Conservation (phyloP, 1,140 invertebrate genomes). For the Pachyrhynchus sulphureomaculatus region DNA sequence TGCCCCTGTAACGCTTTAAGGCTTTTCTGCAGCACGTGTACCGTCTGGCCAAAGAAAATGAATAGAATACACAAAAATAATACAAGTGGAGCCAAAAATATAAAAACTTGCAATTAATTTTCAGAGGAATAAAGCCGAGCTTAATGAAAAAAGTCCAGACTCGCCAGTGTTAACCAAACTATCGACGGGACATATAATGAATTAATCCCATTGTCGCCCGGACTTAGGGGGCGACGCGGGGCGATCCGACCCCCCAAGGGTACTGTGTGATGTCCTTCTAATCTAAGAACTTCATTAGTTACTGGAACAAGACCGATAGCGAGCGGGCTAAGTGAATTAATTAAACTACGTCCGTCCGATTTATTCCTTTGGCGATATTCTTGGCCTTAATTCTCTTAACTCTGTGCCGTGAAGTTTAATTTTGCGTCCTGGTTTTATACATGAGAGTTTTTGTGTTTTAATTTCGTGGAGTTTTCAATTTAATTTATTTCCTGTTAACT, state of each 20-base stretch:
- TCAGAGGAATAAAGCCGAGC: too few species aligned
- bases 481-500: too few species aligned
- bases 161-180: not conserved
- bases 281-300: slow-evolving; percentile 41
- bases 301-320: slow-evolving; percentile 37
- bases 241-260: slow-evolving; percentile 6
- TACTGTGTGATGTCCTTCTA: slow-evolving; percentile 25
- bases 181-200: slow-evolving; percentile 28
- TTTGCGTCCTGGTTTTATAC: too few species aligned
- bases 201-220: slow-evolving; percentile 39
- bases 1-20: too few species aligned
- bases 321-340: slow-evolving; percentile 29
- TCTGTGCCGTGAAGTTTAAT: not conserved
- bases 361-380: slow-evolving; percentile 25
- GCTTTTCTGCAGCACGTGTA: too few species aligned
- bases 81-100: too few species aligned
- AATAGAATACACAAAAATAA: too few species aligned
- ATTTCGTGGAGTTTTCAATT: too few species aligned
- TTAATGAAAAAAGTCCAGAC: too few species aligned
- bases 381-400: slow-evolving; percentile 24
- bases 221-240: slow-evolving; percentile 3
- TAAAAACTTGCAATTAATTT: too few species aligned
- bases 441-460: too few species aligned
- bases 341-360: slow-evolving; percentile 35
- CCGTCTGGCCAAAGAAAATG: too few species aligned